phyloP scores from a whole-genome alignment of 1,140 invertebrate species.

The Cydia splendana region DNA sequence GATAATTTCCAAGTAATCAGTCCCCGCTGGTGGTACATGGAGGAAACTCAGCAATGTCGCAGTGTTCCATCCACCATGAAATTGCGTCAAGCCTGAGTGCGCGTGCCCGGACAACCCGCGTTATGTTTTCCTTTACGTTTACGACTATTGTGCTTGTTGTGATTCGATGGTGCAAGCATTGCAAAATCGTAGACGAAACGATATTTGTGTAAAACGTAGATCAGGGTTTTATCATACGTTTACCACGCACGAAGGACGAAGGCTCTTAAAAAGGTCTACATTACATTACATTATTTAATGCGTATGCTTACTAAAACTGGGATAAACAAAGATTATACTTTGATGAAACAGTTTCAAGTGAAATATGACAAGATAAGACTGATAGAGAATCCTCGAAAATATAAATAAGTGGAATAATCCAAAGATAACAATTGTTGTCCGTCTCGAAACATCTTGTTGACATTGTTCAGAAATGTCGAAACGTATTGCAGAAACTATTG shows the following conservation, averaged over 20 bases:
- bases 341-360: too few species aligned
- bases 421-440: neutral
- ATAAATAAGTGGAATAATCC: too few species aligned
- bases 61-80: constrained; percentile 45
- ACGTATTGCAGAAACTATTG: constrained; percentile 1
- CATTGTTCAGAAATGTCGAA: neutral
- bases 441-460: too few species aligned
- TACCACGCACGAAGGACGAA: neutral
- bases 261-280: neutral
- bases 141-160: constrained; percentile 48
- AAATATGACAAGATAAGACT: too few species aligned
- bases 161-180: constrained; percentile 41
- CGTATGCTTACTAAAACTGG: too few species aligned
- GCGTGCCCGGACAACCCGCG: constrained; percentile 41
- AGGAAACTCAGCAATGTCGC: constrained; percentile 44
- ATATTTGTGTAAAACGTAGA: neutral
- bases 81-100: constrained; percentile 50
- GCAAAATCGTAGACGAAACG: constrained; percentile 31
- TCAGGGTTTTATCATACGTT: neutral
- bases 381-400: too few species aligned
- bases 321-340: too few species aligned
- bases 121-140: constrained; percentile 40
- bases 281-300: too few species aligned
- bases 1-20: neutral
- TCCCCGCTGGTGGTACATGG: constrained; percentile 26